These are phyloP conservation scores for Unio delphinus DNA, from an alignment of 2,888 invertebrate genomes.

Conservation along the genomic window DNA sequence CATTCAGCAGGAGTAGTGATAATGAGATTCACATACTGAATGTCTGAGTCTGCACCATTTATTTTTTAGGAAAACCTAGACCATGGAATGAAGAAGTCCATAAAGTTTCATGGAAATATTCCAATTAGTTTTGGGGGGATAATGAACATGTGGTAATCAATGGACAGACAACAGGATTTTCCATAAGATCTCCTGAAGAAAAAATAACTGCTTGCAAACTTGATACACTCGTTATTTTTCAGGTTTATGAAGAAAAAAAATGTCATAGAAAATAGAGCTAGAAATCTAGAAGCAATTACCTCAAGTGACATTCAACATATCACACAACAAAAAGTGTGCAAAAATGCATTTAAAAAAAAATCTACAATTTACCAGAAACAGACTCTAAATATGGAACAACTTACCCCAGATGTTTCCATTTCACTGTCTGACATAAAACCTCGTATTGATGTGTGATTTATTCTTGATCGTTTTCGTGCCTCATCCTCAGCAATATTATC, in stretches of 20 bases:
- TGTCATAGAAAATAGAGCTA: conserved; percentile 3
- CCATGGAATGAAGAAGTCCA: too few relatives aligned
- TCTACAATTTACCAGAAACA: too few relatives aligned
- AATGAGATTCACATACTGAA: too few relatives aligned
- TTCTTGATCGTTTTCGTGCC: conserved; percentile 46
- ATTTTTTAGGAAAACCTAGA: too few relatives aligned
- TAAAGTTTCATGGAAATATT: too few relatives aligned
- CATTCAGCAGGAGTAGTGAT: too few relatives aligned
- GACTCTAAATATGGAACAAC: conserved; percentile 51
- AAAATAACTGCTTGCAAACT: neutral
- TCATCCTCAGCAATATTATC: conserved; percentile 49
- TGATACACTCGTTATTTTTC: neutral
- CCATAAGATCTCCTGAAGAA: neutral
- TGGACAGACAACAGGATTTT: neutral
- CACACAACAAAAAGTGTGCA: neutral
- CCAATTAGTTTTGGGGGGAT: too few relatives aligned
- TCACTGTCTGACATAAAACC: conserved; percentile 96
- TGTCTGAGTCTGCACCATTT: too few relatives aligned
- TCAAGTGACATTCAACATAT: neutral
- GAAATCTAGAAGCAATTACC: too few relatives aligned
- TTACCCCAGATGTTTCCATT: conserved; percentile 90
- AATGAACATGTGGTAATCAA: too few relatives aligned
- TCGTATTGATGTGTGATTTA: conserved; percentile 80
- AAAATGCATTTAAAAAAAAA: neutral
- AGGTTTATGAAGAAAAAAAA: conserved; percentile 1